Percentiles rank a stretch among this genome's conserved stretches.
Evolutionary conservation across 2,113 vertebrate species (phyloP).

Genomic region (Tauraco erythrolophus): DNA sequence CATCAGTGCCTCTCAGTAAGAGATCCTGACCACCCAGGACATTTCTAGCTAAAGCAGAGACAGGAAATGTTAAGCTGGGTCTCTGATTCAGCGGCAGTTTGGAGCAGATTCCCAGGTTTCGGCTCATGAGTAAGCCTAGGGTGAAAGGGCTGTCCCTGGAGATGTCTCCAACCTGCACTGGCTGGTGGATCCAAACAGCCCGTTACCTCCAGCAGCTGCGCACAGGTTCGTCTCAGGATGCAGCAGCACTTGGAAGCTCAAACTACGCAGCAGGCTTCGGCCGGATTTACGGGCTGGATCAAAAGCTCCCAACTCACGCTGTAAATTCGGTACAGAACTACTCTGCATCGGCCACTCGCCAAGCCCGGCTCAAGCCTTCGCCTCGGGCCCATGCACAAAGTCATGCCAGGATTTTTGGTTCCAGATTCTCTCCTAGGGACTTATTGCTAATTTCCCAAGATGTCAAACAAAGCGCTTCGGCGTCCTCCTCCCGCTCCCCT

Average conservation of each 20-base stretch:
- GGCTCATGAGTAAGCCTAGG: neutral
- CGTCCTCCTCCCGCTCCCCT: neutral
- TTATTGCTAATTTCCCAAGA: neutral
- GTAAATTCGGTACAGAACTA: neutral
- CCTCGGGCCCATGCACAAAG: neutral
- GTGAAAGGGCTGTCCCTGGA: neutral
- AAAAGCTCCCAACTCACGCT: neutral
- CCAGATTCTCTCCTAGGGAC: neutral
- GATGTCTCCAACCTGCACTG: neutral
- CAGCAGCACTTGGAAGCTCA: neutral
- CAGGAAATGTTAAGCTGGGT: neutral
- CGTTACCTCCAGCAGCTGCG: neutral
- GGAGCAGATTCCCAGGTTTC: neutral
- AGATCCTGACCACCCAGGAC: neutral
- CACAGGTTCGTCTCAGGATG: neutral
- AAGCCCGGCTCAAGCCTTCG: neutral
- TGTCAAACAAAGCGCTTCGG: accelerated
- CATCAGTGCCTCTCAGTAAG: neutral
- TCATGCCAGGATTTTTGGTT: neutral
- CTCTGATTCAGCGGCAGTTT: neutral
- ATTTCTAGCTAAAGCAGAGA: neutral
- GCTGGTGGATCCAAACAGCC: neutral
- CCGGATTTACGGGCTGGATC: neutral
- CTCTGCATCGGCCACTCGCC: neutral
- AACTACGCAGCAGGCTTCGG: neutral